Evolutionary conservation across 2,113 vertebrate species (phyloP), one percentile per base, ranked within the genome.

Genomic region (Myxocyprinus asiaticus): DNA sequence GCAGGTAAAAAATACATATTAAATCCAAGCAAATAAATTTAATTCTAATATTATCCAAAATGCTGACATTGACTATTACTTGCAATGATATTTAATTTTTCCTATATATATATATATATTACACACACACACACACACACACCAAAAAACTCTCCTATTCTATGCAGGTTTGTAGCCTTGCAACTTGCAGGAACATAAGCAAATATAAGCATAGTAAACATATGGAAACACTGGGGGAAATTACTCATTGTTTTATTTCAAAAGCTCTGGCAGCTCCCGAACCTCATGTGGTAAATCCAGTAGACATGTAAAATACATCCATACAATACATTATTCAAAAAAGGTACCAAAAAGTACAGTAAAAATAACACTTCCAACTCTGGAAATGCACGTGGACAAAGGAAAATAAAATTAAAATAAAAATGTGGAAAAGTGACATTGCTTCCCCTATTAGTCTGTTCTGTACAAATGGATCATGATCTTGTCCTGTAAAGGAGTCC

Each of bases 271-370:
- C 94, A 75, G 84, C 81, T 83, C 78, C 68, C 17, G 56, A 79
- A 96, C 94, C 93, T 94, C 95, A 94, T 96, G 91, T 91, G 95
- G 95, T 94, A 92, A 92, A 92, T 94, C 97, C 95, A 96, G 96
- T 95, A 96, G 95, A 98, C 96, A 97, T 97, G 96, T 98, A 99
- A 99, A 98, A 98, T 98, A 98, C 93, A 94, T 94, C 96, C 97
- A 97, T 98, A 99, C 97, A 98, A 97, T 98, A 99, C 96, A 99
- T 98, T 98, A 99, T 97, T 98, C 96, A 97, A 97, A 96, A 83
- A 96, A 98, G 97, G 97, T 98, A 99, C 97, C 96, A 99, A 99
- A 99, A 99, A 99, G 96, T 98, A 99, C 96, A 98, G 97, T 98
- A 99, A 98, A 99, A 99, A 98, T 99, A 96, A 98, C 98, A 99